phyloP scores from a whole-genome alignment of 2,113 vertebrate species.

The Gymnogyps californianus region DNA sequence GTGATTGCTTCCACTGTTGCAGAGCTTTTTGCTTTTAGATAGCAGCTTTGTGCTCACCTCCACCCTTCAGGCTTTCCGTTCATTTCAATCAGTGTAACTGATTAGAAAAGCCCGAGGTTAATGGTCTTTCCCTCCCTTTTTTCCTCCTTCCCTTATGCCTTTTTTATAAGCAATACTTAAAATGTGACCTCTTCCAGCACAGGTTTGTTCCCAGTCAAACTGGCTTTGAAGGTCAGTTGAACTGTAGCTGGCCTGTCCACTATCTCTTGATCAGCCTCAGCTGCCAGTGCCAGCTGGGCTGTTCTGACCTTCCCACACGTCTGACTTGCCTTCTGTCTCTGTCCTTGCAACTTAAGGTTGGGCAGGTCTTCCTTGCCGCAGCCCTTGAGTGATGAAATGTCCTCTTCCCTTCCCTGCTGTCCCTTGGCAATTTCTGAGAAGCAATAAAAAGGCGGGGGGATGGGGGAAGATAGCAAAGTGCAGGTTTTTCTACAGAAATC shows the following conservation, averaged over 20 bases:
- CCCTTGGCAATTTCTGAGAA: conserved; percentile 3
- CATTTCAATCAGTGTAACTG: background rate
- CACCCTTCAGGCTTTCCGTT: background rate
- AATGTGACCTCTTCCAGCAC: background rate
- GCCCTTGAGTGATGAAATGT: background rate
- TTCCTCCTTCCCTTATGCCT: background rate
- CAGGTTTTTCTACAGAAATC: background rate
- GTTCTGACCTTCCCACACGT: background rate
- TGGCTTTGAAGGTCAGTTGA: background rate
- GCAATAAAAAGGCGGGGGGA: background rate
- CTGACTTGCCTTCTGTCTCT: background rate
- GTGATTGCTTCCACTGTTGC: background rate
- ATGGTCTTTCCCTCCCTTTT: background rate
- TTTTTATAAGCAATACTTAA: background rate
- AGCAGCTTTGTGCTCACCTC: background rate
- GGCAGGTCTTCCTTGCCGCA: background rate
- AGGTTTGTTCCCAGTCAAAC: background rate
- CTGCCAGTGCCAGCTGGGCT: background rate
- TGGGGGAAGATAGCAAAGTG: background rate
- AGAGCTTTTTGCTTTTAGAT: background rate
- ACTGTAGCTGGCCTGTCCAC: background rate
- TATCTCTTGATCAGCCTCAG: background rate
- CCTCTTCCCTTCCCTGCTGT: background rate
- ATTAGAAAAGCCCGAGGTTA: background rate
- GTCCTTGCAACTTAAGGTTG: background rate